Evolutionary conservation across 2,888 invertebrate genomes (phyloP).

Genomic region (Ypsolopha scabrella): DNA sequence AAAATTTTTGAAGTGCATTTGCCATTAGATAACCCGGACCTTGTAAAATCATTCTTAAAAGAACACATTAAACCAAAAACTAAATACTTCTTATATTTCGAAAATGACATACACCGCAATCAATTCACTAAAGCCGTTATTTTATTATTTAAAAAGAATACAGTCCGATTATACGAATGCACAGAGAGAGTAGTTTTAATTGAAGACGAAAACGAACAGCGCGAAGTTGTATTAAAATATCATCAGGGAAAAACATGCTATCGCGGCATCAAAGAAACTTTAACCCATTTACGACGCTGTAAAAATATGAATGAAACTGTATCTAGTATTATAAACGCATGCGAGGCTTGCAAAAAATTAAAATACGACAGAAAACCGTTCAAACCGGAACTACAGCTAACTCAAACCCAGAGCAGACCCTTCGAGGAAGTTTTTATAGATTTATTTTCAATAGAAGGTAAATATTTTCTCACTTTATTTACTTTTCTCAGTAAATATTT

Average conservation of each 20-base stretch:
- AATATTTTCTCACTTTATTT: neutral
- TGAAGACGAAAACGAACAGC: slow-evolving; percentile 6
- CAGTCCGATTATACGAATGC: slow-evolving; percentile 11
- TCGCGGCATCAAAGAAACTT: slow-evolving; percentile 4
- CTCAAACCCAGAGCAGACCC: slow-evolving; percentile 4
- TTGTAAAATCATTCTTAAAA: slow-evolving; percentile 18
- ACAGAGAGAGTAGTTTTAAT: slow-evolving; percentile 9
- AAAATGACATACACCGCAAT: slow-evolving; percentile 6
- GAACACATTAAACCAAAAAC: slow-evolving; percentile 14
- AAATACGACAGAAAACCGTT: neutral
- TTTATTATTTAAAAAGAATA: slow-evolving; percentile 7
- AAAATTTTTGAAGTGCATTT: slow-evolving; percentile 18
- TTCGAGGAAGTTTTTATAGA: neutral
- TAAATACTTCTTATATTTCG: slow-evolving; percentile 17
- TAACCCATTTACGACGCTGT: slow-evolving; percentile 1
- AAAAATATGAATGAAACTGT: slow-evolving; percentile 4
- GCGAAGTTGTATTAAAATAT: neutral
- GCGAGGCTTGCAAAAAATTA: slow-evolving; percentile 2
- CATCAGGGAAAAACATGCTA: slow-evolving; percentile 5
- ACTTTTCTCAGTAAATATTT: neutral
- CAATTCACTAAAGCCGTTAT: slow-evolving; percentile 1
- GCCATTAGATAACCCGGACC: slow-evolving; percentile 12
- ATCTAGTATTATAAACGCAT: slow-evolving; percentile 1
- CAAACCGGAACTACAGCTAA: neutral
- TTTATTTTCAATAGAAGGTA: slow-evolving; percentile 6